Percentiles rank a stretch among this genome's conserved stretches.
phyloP scores from a whole-genome alignment of 23 tunicate genomes.

The Botrylloides violaceus region DNA sequence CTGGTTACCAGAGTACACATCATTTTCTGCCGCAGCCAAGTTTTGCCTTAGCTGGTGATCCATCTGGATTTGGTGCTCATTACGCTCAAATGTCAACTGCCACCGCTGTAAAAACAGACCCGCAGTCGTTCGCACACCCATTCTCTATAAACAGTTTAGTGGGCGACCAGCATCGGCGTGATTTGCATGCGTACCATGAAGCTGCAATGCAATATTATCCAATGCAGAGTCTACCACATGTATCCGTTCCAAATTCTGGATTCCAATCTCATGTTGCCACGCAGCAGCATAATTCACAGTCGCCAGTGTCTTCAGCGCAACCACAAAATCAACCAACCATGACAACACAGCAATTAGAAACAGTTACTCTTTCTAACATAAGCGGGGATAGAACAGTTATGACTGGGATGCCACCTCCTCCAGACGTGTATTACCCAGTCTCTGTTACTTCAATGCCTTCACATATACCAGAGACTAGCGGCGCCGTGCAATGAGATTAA shows the following conservation, averaged over 20 bases:
- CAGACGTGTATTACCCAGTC: slow-evolving; percentile 15
- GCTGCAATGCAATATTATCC: slow-evolving; percentile 59
- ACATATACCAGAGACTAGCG: slow-evolving; percentile 22
- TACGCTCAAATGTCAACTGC: slow-evolving; percentile 47
- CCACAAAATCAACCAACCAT: neutral
- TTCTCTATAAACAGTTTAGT: slow-evolving; percentile 81
- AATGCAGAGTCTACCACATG: slow-evolving; percentile 30
- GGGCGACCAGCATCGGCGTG: slow-evolving; percentile 48
- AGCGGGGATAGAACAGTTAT: slow-evolving; percentile 10
- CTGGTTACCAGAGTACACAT: slow-evolving; percentile 4
- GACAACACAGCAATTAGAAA: slow-evolving; percentile 16
- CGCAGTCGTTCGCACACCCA: slow-evolving; percentile 78
- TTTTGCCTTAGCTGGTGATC: neutral
- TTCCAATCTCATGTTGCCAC: slow-evolving; percentile 3
- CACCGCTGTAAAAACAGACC: slow-evolving; percentile 39
- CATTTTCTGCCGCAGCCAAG: slow-evolving; percentile 18
- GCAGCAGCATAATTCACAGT: slow-evolving; percentile 7
- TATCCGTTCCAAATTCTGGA: slow-evolving; percentile 26
- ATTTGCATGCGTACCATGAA: slow-evolving; percentile 62
- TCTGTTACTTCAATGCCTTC: slow-evolving; percentile 24
- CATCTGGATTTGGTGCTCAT: slow-evolving; percentile 17
- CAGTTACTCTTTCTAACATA: slow-evolving; percentile 6
- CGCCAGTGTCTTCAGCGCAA: neutral
- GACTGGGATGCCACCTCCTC: neutral
- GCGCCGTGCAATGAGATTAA: neutral